Conservation (phyloP, 2,888 invertebrate species). For the Altica lythri region DNA sequence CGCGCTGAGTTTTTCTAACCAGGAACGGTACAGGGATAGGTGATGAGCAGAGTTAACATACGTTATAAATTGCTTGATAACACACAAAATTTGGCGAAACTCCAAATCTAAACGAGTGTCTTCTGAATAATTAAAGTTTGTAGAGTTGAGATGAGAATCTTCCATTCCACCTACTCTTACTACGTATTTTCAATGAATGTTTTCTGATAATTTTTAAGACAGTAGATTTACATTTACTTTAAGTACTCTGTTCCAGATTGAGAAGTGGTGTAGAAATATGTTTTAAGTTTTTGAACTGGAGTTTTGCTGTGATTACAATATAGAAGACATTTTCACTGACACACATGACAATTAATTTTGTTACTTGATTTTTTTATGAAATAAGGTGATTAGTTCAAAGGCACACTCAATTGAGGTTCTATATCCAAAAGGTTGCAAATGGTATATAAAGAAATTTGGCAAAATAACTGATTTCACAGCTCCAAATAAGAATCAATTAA, state of each 20-base stretch:
- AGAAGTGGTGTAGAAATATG: no score
- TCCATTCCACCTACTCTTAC: conserved; percentile 22
- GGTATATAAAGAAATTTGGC: no score
- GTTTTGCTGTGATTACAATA: not conserved
- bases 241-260: no score
- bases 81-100: conserved; percentile 42
- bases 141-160: no score
- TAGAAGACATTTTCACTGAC: conserved; percentile 6
- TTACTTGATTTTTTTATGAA: conserved; percentile 3
- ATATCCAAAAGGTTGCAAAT: no score
- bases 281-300: not conserved
- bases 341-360: not conserved
- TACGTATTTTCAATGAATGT: not conserved
- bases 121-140: conserved; percentile 10
- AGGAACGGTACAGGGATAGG: conserved; percentile 40
- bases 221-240: not conserved
- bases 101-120: conserved; percentile 38
- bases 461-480: no score
- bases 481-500: no score
- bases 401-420: no score
- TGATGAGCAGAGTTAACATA: conserved; percentile 40
- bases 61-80: conserved; percentile 43
- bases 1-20: conserved; percentile 44
- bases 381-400: no score
- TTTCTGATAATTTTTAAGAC: not conserved